Base-by-base conservation (phyloP, 2,888 invertebrate species). In the Heteropelma amictum region DNA sequence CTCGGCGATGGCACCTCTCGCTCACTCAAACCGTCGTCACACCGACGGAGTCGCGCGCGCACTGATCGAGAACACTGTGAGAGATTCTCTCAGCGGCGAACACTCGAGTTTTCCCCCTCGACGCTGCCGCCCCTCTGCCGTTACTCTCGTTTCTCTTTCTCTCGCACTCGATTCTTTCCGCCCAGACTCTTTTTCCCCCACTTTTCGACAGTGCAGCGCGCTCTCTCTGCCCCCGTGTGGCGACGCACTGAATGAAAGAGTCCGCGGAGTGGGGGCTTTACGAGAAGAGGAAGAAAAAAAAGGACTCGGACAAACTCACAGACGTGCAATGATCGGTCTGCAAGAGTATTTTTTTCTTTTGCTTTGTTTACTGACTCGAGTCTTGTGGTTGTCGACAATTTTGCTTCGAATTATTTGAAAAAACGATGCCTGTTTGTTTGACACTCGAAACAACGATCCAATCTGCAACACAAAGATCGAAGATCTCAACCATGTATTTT, bases 21-120 rank as follows among this genome's bases (percentile, higher is more conserved):
- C 26, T 33, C 51, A 38, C 53, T 30, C 63, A 12, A 19, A 12
- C 45, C 70, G 53, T 71, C 63, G 67, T 56, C 54, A 67, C 67
- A 56, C 45, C 56, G 67, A 67, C 67, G 23, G 26, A 56, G 67
- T 67, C 67, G 67, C 67, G 67, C 67, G 56, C 67, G 54, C 67
- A 67, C 67, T 67, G 67, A 56, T 45, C 67, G 67, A 30, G 67
- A 47, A 51, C 42, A 65, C 53, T 54, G 63, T 38, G 64, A 21
- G 23, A 67, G 28, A 30, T 47, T 56, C 54, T 49, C 26, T 7
- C 23, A 38, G 67, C 56, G 56, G 54, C 45, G 10, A 21, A 21
- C n/a, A 54, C 30, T 35, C 40, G 63, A 53, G 42, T 65, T 35
- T 33, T 30, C 45, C 21, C 21, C 42, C 64, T 38, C 53, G n/a